Base-by-base conservation (phyloP, 2,113 vertebrate species). In the Setophaga coronata region DNA sequence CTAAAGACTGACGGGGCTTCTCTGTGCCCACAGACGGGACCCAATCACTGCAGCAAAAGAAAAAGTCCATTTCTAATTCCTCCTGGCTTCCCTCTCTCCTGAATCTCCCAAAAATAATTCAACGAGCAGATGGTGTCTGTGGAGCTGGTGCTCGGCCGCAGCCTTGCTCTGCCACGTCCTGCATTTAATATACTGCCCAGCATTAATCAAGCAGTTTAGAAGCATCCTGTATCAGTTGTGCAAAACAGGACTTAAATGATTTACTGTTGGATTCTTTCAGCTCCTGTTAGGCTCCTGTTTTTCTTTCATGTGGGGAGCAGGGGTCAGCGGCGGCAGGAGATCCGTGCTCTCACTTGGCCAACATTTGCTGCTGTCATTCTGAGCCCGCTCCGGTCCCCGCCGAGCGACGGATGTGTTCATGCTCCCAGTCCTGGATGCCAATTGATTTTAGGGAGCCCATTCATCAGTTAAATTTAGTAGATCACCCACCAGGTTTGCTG, bases 281-380 rank as follows among this genome's bases (percentile, higher is more conserved):
- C 94, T 98, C 98, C 97, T 96, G 96, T 98, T 94, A 96, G 97
- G 64, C 97, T 98, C 71, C 96, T 96, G 97, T 96, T 98, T 97
- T 95, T 90, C 98, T 99, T 99, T 99, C 98, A 98, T 98, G 98
- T 98, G 74, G 93, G 93, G 93, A 97, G 96, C 97, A 97, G 91
- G 97, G 98, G 98, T 99, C 98, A 98, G 96, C 58, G 47, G 28
- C 91, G 76, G 97, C 90, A 82, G 91, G 87, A 93, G 93, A 64
- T 83, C 73, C 77, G 24, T 95, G 87, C 83, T 91, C 87, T 92
- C 83, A 15, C 73, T 92, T 29, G 16, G 94, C 94, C 95, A 97
- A 97, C 99, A 99, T 98, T 98, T 99, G 98, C 97, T 98, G 98
- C 98, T 99, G 98, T 99, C 98, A 98, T 97, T 99, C 98, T 58